Evolutionary conservation across 2,888 invertebrate species (phyloP), one percentile per base, ranked within the genome.

Genomic region (Tigriopus californicus): DNA sequence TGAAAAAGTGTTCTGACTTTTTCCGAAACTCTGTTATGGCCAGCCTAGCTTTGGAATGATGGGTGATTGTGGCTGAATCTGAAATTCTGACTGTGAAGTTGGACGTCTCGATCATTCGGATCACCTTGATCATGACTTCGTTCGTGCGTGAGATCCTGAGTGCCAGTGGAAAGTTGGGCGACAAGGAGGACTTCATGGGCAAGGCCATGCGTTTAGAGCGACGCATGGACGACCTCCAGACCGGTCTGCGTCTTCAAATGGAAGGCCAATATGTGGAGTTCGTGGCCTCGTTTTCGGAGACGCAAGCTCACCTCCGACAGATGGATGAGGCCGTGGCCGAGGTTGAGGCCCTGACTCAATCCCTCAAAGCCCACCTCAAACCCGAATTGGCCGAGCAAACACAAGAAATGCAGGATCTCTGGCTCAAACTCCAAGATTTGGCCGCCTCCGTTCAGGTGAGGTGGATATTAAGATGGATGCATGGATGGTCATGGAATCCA

Each of bases 121-220:
- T 33, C 33, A 33, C 8, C 33, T 3, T 33, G 33, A 47, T 1
- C 18, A 58, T 58, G 58, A 33, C 48, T 13, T 58, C 58, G 18
- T 58, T 58, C 25, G 58, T 58, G 10, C 58, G 58, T 13, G 58
- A 47, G 12, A 49, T 58, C 33, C 18, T 58, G 18, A 25, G 33
- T 4, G 58, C 58, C 33, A 15, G 48, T 1, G 56, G 56, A 5
- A 18, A n/a, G 1, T 18, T 58, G 12, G 49, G 24, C 33, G 48
- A 47, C 6, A 58, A 58, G 15, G 58, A 58, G 15, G 49, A 58
- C 18, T 49, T 58, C 15, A 46, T 20, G 10, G 47, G 33, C 48
- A 58, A 47, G 15, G 33, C 49, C 1, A 10, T 13, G 12, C 18
- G 47, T 12, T 18, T 58, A 6, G 10, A 58, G 33, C 1, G 48